Conservation (phyloP, 2,113 vertebrate genomes). For the Hassar affinis region DNA sequence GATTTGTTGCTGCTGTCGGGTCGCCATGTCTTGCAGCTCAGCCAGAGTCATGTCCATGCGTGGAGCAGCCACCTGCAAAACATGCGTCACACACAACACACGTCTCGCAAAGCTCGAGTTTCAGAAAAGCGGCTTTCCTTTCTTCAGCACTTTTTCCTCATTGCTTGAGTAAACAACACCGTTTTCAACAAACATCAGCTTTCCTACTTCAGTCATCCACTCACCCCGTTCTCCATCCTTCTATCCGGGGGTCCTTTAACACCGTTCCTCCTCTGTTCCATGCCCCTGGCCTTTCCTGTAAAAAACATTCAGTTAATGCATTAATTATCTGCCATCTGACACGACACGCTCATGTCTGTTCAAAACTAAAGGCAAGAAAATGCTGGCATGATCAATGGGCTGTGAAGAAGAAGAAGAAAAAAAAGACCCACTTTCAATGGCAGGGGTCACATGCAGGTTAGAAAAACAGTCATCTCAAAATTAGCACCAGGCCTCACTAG, state of each 20-base stretch:
- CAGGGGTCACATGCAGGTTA: conserved; percentile 18
- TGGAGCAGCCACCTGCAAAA: conserved; percentile 77
- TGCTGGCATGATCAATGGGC: neutral
- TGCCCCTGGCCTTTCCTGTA: conserved; percentile 75
- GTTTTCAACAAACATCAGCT: neutral
- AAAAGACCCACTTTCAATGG: neutral
- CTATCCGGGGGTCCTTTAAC: conserved; percentile 81
- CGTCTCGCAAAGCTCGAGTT: neutral
- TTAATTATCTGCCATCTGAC: neutral
- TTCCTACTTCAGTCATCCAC: conserved; percentile 37
- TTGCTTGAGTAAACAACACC: neutral
- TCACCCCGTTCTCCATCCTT: conserved; percentile 92
- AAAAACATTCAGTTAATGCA: conserved; percentile 36
- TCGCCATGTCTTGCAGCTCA: conserved; percentile 96
- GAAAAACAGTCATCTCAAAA: conserved; percentile 29
- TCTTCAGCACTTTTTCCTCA: neutral
- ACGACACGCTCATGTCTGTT: neutral
- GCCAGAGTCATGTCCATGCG: conserved; percentile 94
- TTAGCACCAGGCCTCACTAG: neutral
- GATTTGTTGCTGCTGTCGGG: conserved; percentile 95
- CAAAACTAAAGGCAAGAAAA: neutral
- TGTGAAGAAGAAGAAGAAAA: neutral
- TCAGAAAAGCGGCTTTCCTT: conserved; percentile 4
- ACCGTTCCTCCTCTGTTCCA: conserved; percentile 86
- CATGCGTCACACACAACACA: neutral